Evolutionary conservation across 2,888 invertebrate species (phyloP).

Genomic region (Troides oblongomaculatus): DNA sequence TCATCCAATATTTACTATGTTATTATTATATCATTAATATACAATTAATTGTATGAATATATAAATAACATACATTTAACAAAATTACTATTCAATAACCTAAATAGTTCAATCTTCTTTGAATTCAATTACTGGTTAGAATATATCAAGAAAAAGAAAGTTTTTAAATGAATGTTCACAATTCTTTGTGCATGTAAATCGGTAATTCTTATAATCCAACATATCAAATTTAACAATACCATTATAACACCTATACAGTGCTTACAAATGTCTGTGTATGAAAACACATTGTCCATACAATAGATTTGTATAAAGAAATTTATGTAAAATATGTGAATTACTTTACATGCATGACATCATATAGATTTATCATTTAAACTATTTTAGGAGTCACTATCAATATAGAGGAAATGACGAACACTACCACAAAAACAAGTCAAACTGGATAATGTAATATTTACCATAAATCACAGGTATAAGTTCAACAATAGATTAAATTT

Average conservation of each 20-base stretch:
- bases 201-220: not conserved
- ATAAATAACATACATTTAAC: too few relatives aligned
- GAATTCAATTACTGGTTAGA: too few relatives aligned
- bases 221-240: not conserved
- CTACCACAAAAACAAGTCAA: not conserved
- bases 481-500: not conserved
- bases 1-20: too few relatives aligned
- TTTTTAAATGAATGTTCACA: not conserved
- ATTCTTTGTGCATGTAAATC: not conserved
- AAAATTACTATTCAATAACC: too few relatives aligned
- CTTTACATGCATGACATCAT: not conserved
- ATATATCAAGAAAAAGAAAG: too few relatives aligned
- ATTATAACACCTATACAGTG: not conserved
- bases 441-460: not conserved
- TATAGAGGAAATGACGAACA: not conserved
- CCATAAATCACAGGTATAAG: not conserved
- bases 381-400: not conserved
- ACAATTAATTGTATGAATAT: too few relatives aligned
- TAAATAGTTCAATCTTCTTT: too few relatives aligned
- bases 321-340: not conserved
- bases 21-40: too few relatives aligned
- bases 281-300: not conserved
- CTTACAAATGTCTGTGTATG: not conserved
- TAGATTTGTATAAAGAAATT: not conserved
- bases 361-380: not conserved